Percentiles rank a stretch among this genome's conserved stretches.
These are phyloP conservation scores for Labrus mixtus DNA, from an alignment of 2,113 vertebrate species.

Conservation along the genomic window DNA sequence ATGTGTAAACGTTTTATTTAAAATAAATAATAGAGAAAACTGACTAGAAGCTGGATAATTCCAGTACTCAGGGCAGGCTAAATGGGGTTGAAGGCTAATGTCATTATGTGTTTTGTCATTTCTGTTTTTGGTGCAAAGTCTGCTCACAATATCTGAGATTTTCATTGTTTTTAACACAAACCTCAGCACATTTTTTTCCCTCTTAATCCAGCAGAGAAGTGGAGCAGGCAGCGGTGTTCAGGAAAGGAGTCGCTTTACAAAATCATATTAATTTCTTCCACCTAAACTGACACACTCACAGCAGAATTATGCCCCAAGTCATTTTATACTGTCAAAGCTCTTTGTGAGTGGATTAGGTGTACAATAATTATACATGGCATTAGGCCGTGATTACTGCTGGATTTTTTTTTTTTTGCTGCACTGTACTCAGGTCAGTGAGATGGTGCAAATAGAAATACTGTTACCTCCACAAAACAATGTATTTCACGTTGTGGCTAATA, in stretches of 20 bases:
- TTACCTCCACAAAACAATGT: neutral
- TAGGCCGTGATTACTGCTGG: constrained; percentile 49
- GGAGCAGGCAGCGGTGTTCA: constrained; percentile 16
- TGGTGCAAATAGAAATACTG: neutral
- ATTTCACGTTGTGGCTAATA: neutral
- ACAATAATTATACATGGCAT: constrained; percentile 56
- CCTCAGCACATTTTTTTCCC: constrained; percentile 17
- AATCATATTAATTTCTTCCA: constrained; percentile 62
- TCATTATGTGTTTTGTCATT: neutral
- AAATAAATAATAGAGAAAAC: neutral
- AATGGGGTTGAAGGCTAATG: neutral
- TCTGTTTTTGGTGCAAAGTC: neutral
- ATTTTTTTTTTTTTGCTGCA: constrained; percentile 26
- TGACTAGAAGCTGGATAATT: neutral
- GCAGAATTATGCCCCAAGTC: constrained; percentile 59
- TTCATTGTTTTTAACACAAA: neutral
- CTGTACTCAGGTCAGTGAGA: constrained; percentile 33
- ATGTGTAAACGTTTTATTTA: no score
- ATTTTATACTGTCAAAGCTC: constrained; percentile 66
- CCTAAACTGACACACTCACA: constrained; percentile 55
- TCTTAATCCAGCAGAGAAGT: constrained; percentile 30
- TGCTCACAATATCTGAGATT: neutral
- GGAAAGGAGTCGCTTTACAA: constrained; percentile 58
- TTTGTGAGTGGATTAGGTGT: constrained; percentile 63
- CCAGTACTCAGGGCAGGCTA: neutral